Conservation (phyloP, 2,113 vertebrate genomes). For the Gobiocypris rarus region DNA sequence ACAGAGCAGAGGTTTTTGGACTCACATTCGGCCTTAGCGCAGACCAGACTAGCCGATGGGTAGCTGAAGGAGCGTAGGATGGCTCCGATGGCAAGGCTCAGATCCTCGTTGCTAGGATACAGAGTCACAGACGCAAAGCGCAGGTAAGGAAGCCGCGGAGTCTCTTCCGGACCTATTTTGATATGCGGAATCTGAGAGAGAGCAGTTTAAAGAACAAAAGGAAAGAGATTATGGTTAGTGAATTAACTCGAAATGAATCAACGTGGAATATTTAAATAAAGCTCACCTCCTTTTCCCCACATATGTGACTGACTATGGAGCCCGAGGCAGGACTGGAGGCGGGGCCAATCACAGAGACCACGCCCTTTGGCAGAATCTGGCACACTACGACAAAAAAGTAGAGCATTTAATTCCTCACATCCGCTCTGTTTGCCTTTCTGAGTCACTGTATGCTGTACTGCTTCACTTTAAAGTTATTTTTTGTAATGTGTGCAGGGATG, state of each 20-base stretch:
- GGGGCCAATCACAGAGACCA: conserved; percentile 87
- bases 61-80: conserved; percentile 87
- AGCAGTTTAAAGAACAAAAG: not conserved
- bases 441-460: not conserved
- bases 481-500: conserved; percentile 37
- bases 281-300: conserved; percentile 90
- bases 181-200: conserved; percentile 85
- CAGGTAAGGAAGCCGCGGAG: conserved; percentile 86
- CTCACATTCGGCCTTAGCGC: conserved; percentile 92
- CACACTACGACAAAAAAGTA: conserved; percentile 79
- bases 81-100: conserved; percentile 85
- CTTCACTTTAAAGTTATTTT: conserved; percentile 61
- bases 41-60: conserved; percentile 86
- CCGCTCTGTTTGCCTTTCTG: not conserved
- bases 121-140: conserved; percentile 89
- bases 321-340: conserved; percentile 88
- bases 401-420: not conserved
- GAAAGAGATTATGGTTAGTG: not conserved
- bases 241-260: not conserved
- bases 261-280: conserved; percentile 26
- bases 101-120: conserved; percentile 89
- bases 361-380: conserved; percentile 89
- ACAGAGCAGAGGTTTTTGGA: conserved; percentile 54
- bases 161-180: conserved; percentile 89
- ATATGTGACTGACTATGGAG: conserved; percentile 90